A percentile compares a stretch with the other conserved stretches of the same genome.
These are phyloP conservation scores for Anarrhichthys ocellatus DNA, from an alignment of 2,113 vertebrate species.

Conservation along the genomic window DNA sequence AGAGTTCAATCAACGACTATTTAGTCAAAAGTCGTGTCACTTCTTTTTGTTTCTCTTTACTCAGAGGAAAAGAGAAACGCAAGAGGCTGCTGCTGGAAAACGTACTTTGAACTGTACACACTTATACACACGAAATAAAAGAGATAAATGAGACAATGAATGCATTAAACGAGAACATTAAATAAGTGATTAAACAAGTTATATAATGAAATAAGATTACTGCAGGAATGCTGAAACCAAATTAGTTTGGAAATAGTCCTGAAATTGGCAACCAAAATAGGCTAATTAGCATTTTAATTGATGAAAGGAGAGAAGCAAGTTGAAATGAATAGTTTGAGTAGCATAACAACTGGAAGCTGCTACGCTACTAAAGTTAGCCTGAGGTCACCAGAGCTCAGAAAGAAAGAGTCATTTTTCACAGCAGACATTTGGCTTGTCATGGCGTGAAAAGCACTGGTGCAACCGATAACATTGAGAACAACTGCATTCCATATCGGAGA, in stretches of 20 bases:
- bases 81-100: neutral
- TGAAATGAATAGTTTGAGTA: neutral
- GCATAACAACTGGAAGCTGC: neutral
- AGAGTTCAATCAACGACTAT: neutral
- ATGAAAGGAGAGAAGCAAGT: constrained; percentile 1
- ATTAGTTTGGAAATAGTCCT: neutral
- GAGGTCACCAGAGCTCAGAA: neutral
- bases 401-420: neutral
- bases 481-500: neutral
- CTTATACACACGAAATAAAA: neutral
- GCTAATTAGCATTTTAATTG: neutral
- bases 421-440: neutral
- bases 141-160: neutral
- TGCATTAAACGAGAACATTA: neutral
- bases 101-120: too few relatives aligned
- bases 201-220: neutral
- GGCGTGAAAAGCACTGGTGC: neutral
- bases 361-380: neutral
- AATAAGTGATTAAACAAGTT: neutral
- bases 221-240: neutral
- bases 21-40: neutral
- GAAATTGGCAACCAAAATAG: neutral
- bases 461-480: neutral
- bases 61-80: neutral
- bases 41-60: neutral